A percentile compares a stretch with the other conserved stretches of the same genome.
Conservation (phyloP, 2,113 vertebrate genomes). For the Menidia beryllina region DNA sequence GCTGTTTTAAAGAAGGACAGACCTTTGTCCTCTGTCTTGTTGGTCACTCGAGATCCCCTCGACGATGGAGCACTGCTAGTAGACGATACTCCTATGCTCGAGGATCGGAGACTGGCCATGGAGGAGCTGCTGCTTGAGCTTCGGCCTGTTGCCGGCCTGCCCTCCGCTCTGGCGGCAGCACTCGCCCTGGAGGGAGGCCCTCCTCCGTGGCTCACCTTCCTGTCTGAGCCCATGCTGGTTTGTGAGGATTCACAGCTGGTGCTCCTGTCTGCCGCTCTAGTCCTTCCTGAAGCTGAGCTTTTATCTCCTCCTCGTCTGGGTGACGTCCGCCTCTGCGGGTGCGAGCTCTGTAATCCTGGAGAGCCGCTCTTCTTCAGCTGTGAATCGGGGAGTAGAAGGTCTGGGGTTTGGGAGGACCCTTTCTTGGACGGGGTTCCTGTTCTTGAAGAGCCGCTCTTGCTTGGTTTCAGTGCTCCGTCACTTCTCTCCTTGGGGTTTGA, state of each 20-base stretch:
- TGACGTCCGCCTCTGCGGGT: conserved; percentile 76
- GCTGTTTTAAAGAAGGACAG: conserved; percentile 96
- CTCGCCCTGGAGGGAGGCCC: conserved; percentile 66
- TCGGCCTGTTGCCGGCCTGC: conserved; percentile 59
- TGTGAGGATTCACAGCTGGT: conserved; percentile 88
- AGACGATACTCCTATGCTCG: conserved; percentile 70
- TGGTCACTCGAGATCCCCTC: conserved; percentile 85
- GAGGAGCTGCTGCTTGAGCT: conserved; percentile 91
- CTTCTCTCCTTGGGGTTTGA: conserved; percentile 79
- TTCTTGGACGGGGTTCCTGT: conserved; percentile 83
- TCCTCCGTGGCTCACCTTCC: conserved; percentile 62
- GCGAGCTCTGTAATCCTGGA: conserved; percentile 72
- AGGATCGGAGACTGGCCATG: conserved; percentile 91
- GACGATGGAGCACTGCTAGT: conserved; percentile 17
- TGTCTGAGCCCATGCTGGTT: conserved; percentile 75
- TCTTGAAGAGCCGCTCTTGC: conserved; percentile 80
- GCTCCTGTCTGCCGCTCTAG: conserved; percentile 84
- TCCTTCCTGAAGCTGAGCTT: conserved; percentile 71
- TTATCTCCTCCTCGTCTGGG: conserved; percentile 76
- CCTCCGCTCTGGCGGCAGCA: conserved; percentile 54
- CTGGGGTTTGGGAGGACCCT: conserved; percentile 81
- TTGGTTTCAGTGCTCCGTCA: conserved; percentile 77
- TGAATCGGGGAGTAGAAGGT: conserved; percentile 61
- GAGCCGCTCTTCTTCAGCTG: conserved; percentile 84
- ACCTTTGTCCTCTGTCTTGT: conserved; percentile 95